These are phyloP conservation scores for Nipponacmea schrenckii DNA, from an alignment of 2,888 invertebrate genomes.

Conservation along the genomic window DNA sequence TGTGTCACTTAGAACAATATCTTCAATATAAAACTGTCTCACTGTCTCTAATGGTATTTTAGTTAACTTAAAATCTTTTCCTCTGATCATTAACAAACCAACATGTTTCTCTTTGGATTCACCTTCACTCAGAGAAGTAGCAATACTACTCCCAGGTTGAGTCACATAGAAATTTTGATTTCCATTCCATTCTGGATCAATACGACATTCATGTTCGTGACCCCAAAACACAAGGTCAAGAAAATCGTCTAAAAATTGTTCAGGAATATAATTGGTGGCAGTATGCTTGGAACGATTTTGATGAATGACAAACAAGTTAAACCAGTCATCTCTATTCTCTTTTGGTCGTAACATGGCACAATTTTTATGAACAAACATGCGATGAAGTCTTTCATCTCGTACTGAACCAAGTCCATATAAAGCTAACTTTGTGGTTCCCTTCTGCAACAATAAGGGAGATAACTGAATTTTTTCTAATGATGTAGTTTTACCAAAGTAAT, in stretches of 20 bases:
- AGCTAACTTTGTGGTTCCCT: constrained; percentile 83
- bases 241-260: constrained; percentile 82
- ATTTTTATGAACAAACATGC: constrained; percentile 64
- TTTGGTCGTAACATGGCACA: constrained; percentile 76
- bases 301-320: constrained; percentile 85
- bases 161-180: constrained; percentile 69
- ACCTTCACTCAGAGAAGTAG: constrained; percentile 87
- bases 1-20: constrained; percentile 73
- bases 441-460: constrained; percentile 84
- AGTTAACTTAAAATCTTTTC: constrained; percentile 76
- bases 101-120: constrained; percentile 79
- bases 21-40: constrained; percentile 88
- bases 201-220: constrained; percentile 88
- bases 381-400: constrained; percentile 86
- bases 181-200: constrained; percentile 74
- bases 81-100: constrained; percentile 78
- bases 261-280: constrained; percentile 82
- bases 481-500: constrained; percentile 94
- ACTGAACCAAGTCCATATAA: constrained; percentile 94
- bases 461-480: constrained; percentile 75
- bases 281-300: constrained; percentile 85
- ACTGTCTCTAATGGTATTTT: constrained; percentile 83
- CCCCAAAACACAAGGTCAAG: constrained; percentile 96
- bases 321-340: constrained; percentile 80
- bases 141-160: constrained; percentile 82